Evolutionary conservation across 2,888 invertebrate genomes (phyloP).

Genomic region (Itoplectis maculator): DNA sequence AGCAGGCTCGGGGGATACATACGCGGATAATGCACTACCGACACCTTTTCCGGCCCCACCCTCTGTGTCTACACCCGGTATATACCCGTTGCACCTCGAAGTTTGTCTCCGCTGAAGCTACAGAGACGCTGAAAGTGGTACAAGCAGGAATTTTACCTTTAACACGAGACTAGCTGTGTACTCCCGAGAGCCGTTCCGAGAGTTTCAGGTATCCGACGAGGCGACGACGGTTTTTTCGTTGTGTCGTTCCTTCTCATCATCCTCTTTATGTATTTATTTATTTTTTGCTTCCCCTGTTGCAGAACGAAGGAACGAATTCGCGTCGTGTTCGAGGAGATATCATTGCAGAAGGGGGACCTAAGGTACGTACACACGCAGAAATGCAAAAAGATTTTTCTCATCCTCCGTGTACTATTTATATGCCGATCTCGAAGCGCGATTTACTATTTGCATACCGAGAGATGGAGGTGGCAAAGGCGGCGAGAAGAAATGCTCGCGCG

Average conservation of each 20-base stretch:
- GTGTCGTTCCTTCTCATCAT: constrained; percentile 1
- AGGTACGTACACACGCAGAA: constrained; percentile 86
- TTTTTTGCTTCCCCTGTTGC: constrained; percentile 84
- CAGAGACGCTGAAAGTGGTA: constrained; percentile 50
- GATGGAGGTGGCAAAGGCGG: constrained; percentile 12
- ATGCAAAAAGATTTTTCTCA: constrained; percentile 33
- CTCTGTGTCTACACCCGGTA: constrained; percentile 12
- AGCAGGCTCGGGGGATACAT: constrained; percentile 55
- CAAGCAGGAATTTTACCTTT: constrained; percentile 51
- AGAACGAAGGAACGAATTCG: constrained; percentile 92
- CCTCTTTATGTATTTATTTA: constrained; percentile 32
- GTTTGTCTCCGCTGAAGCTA: constrained; percentile 45
- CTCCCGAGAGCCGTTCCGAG: constrained; percentile 35
- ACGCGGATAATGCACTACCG: constrained; percentile 57
- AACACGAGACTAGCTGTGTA: constrained; percentile 43
- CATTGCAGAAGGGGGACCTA: constrained; percentile 91
- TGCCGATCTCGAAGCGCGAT: constrained; percentile 57
- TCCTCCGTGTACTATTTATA: constrained; percentile 52
- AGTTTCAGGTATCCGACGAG: constrained; percentile 26
- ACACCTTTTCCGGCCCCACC: constrained; percentile 4
- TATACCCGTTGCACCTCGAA: constrained; percentile 32
- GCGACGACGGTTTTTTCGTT: constrained; percentile 9
- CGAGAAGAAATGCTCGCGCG: constrained; percentile 20
- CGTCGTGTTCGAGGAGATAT: constrained; percentile 92
- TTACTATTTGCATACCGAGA: constrained; percentile 63